These are phyloP conservation scores for Panthera uncia DNA, from an alignment of 2,113 vertebrate species.

Conservation along the genomic window DNA sequence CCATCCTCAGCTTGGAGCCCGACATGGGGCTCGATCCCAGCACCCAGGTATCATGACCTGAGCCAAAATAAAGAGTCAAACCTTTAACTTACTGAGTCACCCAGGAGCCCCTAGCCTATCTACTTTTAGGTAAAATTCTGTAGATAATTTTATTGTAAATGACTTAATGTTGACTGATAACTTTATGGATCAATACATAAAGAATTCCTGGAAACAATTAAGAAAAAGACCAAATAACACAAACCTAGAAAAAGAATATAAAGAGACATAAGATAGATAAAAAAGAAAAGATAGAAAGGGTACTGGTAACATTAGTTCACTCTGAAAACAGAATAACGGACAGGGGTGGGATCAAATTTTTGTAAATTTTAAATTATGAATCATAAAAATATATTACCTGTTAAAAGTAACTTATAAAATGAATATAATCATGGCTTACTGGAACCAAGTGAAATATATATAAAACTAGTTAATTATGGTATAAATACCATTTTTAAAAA, in stretches of 20 bases:
- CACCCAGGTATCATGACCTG: no score
- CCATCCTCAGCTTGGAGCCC: no score
- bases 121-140: constrained; percentile 31
- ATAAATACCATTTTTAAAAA: neutral
- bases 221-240: neutral
- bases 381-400: neutral
- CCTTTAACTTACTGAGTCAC: no score
- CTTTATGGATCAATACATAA: constrained; percentile 22
- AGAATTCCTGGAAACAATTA: neutral
- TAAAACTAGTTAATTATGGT: neutral
- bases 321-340: neutral
- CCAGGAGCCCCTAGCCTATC: neutral
- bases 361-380: neutral
- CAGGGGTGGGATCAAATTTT: neutral
- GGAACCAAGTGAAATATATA: neutral
- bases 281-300: neutral
- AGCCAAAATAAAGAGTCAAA: no score
- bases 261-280: neutral
- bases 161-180: neutral
- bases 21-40: no score
- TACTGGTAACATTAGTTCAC: neutral
- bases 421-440: neutral
- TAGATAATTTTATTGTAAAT: constrained; percentile 34
- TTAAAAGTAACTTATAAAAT: constrained; percentile 22
- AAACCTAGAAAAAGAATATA: neutral